A percentile compares a stretch with the other conserved stretches of the same genome.
These are phyloP conservation scores for Chironomus tentans DNA, from an alignment of 2,888 invertebrate species.

Conservation along the genomic window DNA sequence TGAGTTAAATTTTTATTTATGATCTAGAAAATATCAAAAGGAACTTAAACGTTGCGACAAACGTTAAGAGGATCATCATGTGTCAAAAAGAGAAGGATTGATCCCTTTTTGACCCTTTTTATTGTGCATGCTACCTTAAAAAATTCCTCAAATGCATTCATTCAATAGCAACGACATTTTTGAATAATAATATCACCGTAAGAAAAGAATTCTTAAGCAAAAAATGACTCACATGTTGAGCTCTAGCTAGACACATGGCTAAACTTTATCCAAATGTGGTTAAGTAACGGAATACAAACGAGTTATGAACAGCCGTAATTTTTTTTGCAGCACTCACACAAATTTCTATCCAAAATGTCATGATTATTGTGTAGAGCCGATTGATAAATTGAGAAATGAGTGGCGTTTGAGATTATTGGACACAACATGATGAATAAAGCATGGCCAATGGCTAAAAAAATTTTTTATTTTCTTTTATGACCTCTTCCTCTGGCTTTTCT, in stretches of 20 bases:
- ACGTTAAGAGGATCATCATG: not conserved
- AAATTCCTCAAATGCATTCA: too few species aligned
- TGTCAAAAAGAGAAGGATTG: not conserved
- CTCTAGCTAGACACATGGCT: too few species aligned
- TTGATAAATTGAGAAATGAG: too few species aligned
- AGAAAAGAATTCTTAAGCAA: not conserved
- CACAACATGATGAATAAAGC: not conserved
- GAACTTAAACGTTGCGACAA: too few species aligned
- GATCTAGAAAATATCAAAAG: too few species aligned
- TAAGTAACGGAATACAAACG: not conserved
- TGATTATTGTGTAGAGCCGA: too few species aligned
- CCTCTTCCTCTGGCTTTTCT: not conserved
- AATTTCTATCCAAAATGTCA: not conserved
- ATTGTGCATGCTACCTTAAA: too few species aligned
- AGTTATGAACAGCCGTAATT: not conserved
- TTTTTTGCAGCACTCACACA: not conserved
- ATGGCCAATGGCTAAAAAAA: not conserved
- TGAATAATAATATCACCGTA: not conserved
- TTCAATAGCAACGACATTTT: too few species aligned
- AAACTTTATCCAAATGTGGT: not conserved
- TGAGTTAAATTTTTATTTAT: too few species aligned
- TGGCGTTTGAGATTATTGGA: too few species aligned
- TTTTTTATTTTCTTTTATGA: too few species aligned
- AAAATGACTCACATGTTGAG: not conserved
- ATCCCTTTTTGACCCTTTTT: too few species aligned